Conservation (phyloP, 2,113 vertebrate species). For the Halcyon senegalensis region DNA sequence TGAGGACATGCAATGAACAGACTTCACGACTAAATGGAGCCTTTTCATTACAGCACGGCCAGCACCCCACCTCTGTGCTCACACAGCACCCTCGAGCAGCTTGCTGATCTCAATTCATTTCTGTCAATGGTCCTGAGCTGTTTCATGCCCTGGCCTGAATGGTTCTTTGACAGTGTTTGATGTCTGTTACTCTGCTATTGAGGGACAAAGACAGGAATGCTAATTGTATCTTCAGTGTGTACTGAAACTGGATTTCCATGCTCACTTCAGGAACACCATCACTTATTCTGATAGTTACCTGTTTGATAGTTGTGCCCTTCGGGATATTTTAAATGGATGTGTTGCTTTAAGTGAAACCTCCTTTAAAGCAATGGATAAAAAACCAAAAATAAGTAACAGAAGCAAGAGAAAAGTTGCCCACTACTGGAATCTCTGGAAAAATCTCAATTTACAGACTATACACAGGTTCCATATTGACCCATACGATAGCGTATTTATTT, state of each 20-base stretch:
- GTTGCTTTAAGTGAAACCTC: neutral
- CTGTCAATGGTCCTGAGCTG: neutral
- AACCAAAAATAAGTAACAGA: neutral
- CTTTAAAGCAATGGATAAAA: neutral
- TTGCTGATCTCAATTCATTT: too few species aligned
- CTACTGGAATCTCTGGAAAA: neutral
- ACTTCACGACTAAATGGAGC: neutral
- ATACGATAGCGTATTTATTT: neutral
- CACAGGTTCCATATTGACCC: neutral
- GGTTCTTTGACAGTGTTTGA: neutral
- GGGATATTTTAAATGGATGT: neutral
- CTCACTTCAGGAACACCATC: neutral
- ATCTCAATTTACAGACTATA: neutral
- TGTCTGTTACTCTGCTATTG: neutral
- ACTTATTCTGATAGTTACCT: neutral
- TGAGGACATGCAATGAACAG: neutral
- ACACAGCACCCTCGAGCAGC: neutral
- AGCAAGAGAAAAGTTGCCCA: neutral
- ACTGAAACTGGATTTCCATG: neutral
- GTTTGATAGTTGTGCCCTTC: neutral
- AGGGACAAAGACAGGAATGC: neutral
- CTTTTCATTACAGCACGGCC: neutral
- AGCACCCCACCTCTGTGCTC: neutral
- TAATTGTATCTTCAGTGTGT: neutral
- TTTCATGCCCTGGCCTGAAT: neutral